phyloP scores from a whole-genome alignment of 2,113 vertebrate genomes.

The Catharus fuscescens region DNA sequence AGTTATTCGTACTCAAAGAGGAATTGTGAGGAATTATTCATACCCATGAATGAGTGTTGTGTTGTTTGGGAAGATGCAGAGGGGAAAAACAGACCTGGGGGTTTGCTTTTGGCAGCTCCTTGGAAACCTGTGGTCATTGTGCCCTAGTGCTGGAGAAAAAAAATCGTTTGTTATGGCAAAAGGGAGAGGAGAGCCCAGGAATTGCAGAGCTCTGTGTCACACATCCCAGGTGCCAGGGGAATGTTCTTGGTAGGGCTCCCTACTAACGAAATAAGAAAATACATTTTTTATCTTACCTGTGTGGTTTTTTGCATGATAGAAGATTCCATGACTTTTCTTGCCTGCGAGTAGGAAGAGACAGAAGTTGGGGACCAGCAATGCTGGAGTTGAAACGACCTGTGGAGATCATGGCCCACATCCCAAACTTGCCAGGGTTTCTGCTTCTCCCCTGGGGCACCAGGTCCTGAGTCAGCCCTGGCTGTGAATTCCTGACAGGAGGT shows the following conservation, averaged over 20 bases:
- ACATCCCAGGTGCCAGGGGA: neutral
- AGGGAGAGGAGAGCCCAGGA: neutral
- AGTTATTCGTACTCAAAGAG: neutral
- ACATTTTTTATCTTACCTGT: neutral
- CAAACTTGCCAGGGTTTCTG: neutral
- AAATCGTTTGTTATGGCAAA: rapidly evolving
- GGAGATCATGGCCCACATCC: rapidly evolving
- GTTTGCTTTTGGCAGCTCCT: neutral
- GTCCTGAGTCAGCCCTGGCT: neutral
- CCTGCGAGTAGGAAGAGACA: neutral
- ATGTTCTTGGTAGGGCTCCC: neutral
- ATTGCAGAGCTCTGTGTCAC: neutral
- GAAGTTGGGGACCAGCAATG: neutral
- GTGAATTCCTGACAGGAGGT: neutral
- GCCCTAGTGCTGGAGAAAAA: neutral
- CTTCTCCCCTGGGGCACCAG: neutral
- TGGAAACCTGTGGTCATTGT: slow-evolving; percentile 8
- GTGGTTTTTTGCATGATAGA: neutral
- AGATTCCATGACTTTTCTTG: neutral
- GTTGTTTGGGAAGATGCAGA: neutral
- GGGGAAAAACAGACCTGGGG: neutral
- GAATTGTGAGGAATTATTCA: slow-evolving; percentile 13
- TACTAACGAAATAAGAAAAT: neutral
- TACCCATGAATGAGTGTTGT: neutral
- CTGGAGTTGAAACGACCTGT: neutral